These are phyloP conservation scores for Molanna angustata DNA, from an alignment of 2,888 invertebrate species.

Conservation along the genomic window DNA sequence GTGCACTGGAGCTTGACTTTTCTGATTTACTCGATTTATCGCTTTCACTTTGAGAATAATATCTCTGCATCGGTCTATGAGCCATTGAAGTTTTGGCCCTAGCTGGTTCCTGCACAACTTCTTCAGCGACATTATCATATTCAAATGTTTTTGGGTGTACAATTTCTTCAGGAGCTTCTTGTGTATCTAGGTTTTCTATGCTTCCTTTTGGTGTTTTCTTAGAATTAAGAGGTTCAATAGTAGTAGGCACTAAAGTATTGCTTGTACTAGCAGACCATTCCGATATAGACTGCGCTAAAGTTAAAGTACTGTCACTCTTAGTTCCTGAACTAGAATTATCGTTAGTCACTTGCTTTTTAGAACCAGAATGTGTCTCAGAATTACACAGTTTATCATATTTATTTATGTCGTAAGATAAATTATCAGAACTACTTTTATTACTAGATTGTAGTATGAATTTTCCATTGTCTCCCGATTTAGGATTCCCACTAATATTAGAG, in stretches of 20 bases:
- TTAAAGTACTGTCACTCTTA: constrained; percentile 77
- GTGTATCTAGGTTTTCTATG: not conserved
- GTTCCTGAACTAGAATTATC: constrained; percentile 65
- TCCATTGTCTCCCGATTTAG: constrained; percentile 52
- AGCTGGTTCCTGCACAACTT: constrained; percentile 12
- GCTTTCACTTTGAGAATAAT: constrained; percentile 49
- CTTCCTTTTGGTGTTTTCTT: not conserved
- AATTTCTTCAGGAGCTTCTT: not conserved
- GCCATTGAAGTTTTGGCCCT: constrained; percentile 29
- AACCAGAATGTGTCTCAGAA: constrained; percentile 54
- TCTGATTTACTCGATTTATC: constrained; percentile 55
- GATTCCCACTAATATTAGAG: constrained; percentile 45
- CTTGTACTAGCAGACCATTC: constrained; percentile 83
- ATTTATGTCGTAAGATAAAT: constrained; percentile 45
- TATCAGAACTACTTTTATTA: constrained; percentile 60
- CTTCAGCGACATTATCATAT: constrained; percentile 18
- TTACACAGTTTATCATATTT: constrained; percentile 62
- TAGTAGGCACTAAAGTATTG: constrained; percentile 67
- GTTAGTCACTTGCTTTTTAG: constrained; percentile 46
- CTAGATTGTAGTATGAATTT: constrained; percentile 49
- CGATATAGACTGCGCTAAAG: constrained; percentile 73
- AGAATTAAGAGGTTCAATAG: constrained; percentile 47
- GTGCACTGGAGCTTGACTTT: constrained; percentile 53
- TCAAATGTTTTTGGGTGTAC: constrained; percentile 1
- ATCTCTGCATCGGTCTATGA: constrained; percentile 37